Base-by-base conservation (phyloP, 1,140 invertebrate genomes). In the Aradophagus sp. region DNA sequence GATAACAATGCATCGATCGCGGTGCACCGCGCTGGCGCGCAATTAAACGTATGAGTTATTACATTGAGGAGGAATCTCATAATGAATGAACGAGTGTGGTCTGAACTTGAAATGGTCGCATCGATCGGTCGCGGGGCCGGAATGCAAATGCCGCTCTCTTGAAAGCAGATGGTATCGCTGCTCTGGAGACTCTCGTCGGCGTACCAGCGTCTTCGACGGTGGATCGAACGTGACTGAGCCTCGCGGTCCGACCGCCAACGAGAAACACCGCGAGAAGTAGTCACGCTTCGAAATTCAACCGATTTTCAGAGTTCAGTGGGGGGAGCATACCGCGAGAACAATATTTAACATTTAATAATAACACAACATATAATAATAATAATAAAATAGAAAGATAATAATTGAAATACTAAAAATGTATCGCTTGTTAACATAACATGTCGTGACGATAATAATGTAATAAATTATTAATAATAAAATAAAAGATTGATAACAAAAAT, bases 31-130 rank as follows among this genome's bases (percentile, higher is more conserved):
- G n/a, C n/a, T n/a, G n/a, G n/a, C n/a, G n/a, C n/a, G n/a, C n/a
- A n/a, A 62, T 62, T 52, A 52, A 52, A 42, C 12, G 23, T 11
- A 27, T 10, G 41, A 53, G n/a, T 53, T 52, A 56, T 56, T 56
- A 56, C 62, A 42, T 42, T 66, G 26, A 56, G 44, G 7, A 50
- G 27, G 62, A 66, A 66, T 66, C 31, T 56, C 62, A 66, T 66
- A 23, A 8, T 8, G 20, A 55, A 65, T 62, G 45, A 62, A 61
- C 10, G 23, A 34, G 10, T 14, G 31, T 27, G 12, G 42, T 20
- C 11, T 16, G 31, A 38, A 53, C 39, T 63, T 17, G 41, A 15
- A 14, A 16, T 34, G 44, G 56, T 32, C 42, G 41, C 42, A 50
- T 48, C 41, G 20, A 52, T 52, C 29, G 39, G 38, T 36, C 11